Base-by-base conservation (phyloP, 2,888 invertebrate species). In the Chrysolina oricalcia region DNA sequence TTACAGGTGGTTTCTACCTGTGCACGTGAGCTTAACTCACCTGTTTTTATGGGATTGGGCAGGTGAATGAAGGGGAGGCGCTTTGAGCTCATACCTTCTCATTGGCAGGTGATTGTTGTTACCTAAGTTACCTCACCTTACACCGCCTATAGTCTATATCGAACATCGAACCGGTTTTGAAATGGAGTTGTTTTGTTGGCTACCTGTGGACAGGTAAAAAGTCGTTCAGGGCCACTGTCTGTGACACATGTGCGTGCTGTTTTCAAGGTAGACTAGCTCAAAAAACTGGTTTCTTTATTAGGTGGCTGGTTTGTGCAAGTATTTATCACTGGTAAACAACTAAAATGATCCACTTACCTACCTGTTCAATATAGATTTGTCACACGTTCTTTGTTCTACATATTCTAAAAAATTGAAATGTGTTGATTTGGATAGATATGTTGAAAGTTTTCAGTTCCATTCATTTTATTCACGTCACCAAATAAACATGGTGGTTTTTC, bases 1-100 rank as follows among this genome's bases (percentile, higher is more conserved):
- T 74, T 62, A 80, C 78, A 80, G 80, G 80, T 80, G 80, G 80
- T 80, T 78, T 64, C 27, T 79, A 78, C 79, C 80, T 80, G 78
- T 71, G 66, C 74, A 75, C 73, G 70, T 70, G 76, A 72, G 69
- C 19, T 72, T 72, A 76, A 59, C 76, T 77, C 71, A 77, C 78
- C 78, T 76, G 78, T 77, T 76, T 62, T 73, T 73, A 50, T 70
- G 68, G 74, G 56, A 82, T 82, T 81, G 82, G 82, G 75, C 82
- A 80, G 81, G 81, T 82, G 81, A 41, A 67, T 59, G 41, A 9
- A 27, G 23, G 75, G 80, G 80, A 78, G 78, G 81, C 19, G 81
- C 78, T 67, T 75, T 40, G 41, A 35, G 48, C 68, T 65, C 72
- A 69, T 70, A 75, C 78, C 68, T 80, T 73, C 64, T 74, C 78